Conservation (phyloP, 2,888 invertebrate species). For the Microplitis manilae region DNA sequence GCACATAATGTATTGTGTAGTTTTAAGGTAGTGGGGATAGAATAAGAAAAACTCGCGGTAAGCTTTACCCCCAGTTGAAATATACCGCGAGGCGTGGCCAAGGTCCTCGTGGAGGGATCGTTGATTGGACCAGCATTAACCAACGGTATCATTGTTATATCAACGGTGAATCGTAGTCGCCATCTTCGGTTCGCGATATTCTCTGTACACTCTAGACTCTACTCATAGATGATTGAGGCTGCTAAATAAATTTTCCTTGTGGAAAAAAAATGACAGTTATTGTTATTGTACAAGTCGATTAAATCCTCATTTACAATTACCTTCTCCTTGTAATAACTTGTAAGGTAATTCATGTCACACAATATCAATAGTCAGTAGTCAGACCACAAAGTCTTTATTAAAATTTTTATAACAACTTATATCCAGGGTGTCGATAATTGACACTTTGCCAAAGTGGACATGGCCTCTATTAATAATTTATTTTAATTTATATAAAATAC, state of each 20-base stretch:
- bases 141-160: constrained; percentile 38
- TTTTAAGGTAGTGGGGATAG: constrained; percentile 1
- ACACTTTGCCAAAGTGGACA: not conserved
- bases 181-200: constrained; percentile 31
- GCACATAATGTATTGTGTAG: constrained; percentile 1
- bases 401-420: not conserved
- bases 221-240: not conserved
- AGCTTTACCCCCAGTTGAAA: constrained; percentile 13
- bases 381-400: not conserved
- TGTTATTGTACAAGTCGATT: not conserved
- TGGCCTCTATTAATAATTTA: not conserved
- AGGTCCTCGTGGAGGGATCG: constrained; percentile 15
- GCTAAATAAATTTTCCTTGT: not conserved
- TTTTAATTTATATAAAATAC: not conserved
- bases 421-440: not conserved
- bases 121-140: constrained; percentile 39
- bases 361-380: no score
- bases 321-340: not conserved
- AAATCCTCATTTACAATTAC: not conserved
- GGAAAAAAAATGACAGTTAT: not conserved
- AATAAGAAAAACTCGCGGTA: constrained; percentile 10
- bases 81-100: constrained; percentile 42
- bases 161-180: constrained; percentile 25
- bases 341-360: not conserved
- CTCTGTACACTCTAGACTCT: not conserved